phyloP scores from a whole-genome alignment of 2,797 vertebrate genomes.

The Cyclura pinguis region DNA sequence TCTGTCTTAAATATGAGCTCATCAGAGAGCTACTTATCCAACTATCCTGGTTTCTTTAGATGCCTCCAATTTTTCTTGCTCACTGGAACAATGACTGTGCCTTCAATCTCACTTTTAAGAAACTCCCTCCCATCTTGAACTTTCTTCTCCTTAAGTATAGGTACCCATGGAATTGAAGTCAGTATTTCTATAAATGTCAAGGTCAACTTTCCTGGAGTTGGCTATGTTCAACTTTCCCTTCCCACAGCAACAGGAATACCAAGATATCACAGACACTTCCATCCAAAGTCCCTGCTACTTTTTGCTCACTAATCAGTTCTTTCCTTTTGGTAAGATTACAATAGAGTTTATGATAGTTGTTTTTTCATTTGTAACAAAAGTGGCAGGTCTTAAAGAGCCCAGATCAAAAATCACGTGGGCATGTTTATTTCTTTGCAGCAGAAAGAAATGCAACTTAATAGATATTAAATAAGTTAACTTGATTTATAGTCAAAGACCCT shows the following conservation, averaged over 20 bases:
- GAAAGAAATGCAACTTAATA: constrained; percentile 29
- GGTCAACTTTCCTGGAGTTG: not conserved
- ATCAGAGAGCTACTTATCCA: not conserved
- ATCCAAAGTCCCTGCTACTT: not conserved
- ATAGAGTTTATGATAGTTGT: constrained; percentile 54
- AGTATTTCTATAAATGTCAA: not conserved
- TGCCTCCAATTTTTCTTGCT: not conserved
- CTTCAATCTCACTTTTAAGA: not conserved
- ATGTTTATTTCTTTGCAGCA: constrained; percentile 59
- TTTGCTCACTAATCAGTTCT: not conserved
- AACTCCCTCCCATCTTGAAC: not conserved
- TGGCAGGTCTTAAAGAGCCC: constrained; percentile 68
- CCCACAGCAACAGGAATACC: not conserved
- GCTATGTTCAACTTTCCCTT: not conserved
- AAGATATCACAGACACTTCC: not conserved
- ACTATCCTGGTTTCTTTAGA: not conserved
- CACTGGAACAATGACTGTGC: not conserved
- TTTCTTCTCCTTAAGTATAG: not conserved
- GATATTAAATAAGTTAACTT: not conserved
- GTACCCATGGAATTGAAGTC: not conserved
- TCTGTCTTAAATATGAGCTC: not conserved
- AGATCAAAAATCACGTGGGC: not conserved
- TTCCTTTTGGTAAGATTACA: not conserved
- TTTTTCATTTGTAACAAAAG: constrained; percentile 68
- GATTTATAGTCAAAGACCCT: not conserved